These are phyloP conservation scores for Acromyrmex echinatior DNA, from an alignment of 1,140 invertebrate genomes.

Conservation along the genomic window DNA sequence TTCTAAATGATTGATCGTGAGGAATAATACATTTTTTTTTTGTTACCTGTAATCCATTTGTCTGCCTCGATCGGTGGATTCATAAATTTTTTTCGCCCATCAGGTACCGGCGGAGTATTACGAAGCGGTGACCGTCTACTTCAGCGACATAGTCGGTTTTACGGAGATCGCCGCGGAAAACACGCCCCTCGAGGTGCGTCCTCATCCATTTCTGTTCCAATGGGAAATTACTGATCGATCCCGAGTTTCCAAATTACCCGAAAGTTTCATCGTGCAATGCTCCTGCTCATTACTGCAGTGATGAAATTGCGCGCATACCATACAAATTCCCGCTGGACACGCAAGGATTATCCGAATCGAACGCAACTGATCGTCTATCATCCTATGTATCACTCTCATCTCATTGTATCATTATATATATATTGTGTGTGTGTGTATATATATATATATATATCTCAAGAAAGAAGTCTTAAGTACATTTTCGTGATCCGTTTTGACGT, in stretches of 20 bases:
- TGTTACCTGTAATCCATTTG: neutral
- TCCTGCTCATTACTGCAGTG: neutral
- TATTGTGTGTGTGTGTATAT: too few species aligned
- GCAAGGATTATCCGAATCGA: slow-evolving; percentile 14
- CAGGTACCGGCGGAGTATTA: slow-evolving; percentile 96
- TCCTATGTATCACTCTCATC: neutral
- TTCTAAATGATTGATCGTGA: neutral
- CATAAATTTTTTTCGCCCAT: neutral
- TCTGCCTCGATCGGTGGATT: neutral
- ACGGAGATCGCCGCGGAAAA: slow-evolving; percentile 96
- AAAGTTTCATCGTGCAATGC: slow-evolving; percentile 6
- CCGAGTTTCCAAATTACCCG: slow-evolving; percentile 28
- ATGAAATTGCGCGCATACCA: slow-evolving; percentile 16
- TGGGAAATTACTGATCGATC: slow-evolving; percentile 34
- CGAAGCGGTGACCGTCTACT: slow-evolving; percentile 96
- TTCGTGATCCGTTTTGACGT: too few species aligned
- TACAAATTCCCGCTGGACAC: neutral
- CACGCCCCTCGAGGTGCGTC: slow-evolving; percentile 93
- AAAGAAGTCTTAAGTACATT: too few species aligned
- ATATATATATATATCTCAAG: neutral
- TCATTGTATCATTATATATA: neutral
- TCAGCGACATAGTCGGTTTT: slow-evolving; percentile 97
- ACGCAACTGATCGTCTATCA: neutral
- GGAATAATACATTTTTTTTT: neutral
- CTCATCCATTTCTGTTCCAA: neutral